A percentile compares a stretch with the other conserved stretches of the same genome.
These are phyloP conservation scores for Numenius phaeopus DNA, from an alignment of 2,797 vertebrate species.

Conservation along the genomic window DNA sequence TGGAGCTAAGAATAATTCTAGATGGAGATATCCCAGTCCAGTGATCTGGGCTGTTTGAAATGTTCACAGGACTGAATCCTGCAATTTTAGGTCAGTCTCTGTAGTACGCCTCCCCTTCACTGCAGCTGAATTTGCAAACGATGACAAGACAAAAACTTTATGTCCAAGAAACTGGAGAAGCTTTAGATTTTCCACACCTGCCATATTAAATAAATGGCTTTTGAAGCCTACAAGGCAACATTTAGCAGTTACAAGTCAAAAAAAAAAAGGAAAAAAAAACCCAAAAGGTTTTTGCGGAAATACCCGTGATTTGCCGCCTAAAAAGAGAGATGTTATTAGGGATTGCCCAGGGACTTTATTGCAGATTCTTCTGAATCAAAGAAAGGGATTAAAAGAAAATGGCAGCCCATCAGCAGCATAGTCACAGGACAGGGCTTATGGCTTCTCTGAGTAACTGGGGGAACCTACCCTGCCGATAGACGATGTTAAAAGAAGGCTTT, in stretches of 20 bases:
- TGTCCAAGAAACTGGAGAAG: neutral
- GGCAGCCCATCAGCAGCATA: neutral
- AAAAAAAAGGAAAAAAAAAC: slow-evolving; percentile 7
- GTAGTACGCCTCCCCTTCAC: neutral
- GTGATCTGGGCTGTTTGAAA: neutral
- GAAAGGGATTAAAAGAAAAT: slow-evolving; percentile 55
- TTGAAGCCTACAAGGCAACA: neutral
- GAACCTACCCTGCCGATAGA: slow-evolving; percentile 33
- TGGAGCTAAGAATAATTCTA: neutral
- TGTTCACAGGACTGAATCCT: neutral
- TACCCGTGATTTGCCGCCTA: neutral
- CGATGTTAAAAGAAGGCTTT: slow-evolving; percentile 13
- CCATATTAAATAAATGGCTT: neutral
- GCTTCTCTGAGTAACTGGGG: slow-evolving; percentile 20
- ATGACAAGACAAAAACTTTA: neutral
- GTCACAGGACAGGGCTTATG: slow-evolving; percentile 44
- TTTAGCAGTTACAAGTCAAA: slow-evolving; percentile 17
- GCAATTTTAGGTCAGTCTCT: neutral
- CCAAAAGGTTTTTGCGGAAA: neutral
- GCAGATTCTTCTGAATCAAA: slow-evolving; percentile 53
- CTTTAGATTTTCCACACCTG: neutral
- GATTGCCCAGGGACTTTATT: neutral
- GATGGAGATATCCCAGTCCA: neutral
- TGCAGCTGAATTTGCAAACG: neutral
- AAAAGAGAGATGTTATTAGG: neutral